Conservation (phyloP, 2,113 vertebrate species). For the Thamnaconus septentrionalis region DNA sequence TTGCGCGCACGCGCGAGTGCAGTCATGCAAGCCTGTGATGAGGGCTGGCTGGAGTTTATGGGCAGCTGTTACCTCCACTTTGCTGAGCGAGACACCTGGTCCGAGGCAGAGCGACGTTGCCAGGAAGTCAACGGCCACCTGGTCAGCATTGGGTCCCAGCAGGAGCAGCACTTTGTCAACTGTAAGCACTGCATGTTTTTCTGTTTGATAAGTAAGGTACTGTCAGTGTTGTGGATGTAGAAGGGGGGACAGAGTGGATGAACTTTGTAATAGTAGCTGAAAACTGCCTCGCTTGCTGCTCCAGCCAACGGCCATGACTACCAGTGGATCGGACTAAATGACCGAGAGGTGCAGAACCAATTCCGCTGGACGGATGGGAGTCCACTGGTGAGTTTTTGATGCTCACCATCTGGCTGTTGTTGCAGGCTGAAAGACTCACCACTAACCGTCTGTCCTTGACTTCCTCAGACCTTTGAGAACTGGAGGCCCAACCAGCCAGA, state of each 20-base stretch:
- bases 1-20: slow-evolving; percentile 19
- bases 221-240: background rate
- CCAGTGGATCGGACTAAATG: slow-evolving; percentile 95
- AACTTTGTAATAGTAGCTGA: background rate
- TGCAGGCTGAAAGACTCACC: no score
- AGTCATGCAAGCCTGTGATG: slow-evolving; percentile 84
- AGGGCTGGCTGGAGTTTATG: slow-evolving; percentile 90
- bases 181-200: slow-evolving; percentile 78
- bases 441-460: background rate
- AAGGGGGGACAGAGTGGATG: background rate
- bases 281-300: background rate
- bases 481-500: slow-evolving; percentile 94
- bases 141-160: slow-evolving; percentile 88
- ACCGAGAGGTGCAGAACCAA: slow-evolving; percentile 86
- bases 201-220: no score
- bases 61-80: slow-evolving; percentile 92
- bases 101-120: slow-evolving; percentile 86
- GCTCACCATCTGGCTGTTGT: background rate
- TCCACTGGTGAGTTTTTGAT: slow-evolving; percentile 80
- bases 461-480: slow-evolving; percentile 82
- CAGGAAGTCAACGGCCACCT: slow-evolving; percentile 85
- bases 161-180: slow-evolving; percentile 94
- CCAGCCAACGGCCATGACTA: slow-evolving; percentile 88
- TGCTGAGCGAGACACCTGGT: slow-evolving; percentile 85
- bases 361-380: slow-evolving; percentile 93